These are phyloP conservation scores for Brienomyrus longianalis DNA, from an alignment of 2,113 vertebrate genomes.

Conservation along the genomic window DNA sequence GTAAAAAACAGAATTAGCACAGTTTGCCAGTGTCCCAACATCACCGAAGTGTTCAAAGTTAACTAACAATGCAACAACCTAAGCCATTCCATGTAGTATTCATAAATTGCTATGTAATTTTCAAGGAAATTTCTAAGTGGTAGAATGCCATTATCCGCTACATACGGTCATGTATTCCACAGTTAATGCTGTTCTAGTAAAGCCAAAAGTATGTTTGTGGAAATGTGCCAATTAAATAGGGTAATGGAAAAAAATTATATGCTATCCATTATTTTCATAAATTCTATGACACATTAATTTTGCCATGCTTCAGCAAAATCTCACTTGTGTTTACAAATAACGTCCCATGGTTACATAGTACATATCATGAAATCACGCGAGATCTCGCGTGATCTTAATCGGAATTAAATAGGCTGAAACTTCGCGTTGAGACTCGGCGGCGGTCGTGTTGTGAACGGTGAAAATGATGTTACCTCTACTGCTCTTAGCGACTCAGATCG, in stretches of 20 bases:
- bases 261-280: background rate
- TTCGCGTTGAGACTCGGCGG: background rate
- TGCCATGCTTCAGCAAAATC: background rate
- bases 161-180: background rate
- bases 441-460: background rate
- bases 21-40: background rate
- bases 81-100: too few species aligned
- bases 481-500: background rate
- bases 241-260: background rate
- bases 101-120: background rate
- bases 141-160: background rate
- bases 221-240: background rate
- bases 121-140: background rate
- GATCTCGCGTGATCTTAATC: background rate
- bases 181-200: background rate
- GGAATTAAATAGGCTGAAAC: background rate
- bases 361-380: background rate
- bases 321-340: background rate
- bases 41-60: background rate
- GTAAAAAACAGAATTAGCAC: background rate
- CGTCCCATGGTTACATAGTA: background rate
- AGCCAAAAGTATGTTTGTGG: background rate
- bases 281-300: background rate
- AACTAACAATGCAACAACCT: background rate
- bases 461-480: background rate